Evolutionary conservation across 2,888 invertebrate species (phyloP), one percentile per base, ranked within the genome.

Genomic region (Synergus japonicus): DNA sequence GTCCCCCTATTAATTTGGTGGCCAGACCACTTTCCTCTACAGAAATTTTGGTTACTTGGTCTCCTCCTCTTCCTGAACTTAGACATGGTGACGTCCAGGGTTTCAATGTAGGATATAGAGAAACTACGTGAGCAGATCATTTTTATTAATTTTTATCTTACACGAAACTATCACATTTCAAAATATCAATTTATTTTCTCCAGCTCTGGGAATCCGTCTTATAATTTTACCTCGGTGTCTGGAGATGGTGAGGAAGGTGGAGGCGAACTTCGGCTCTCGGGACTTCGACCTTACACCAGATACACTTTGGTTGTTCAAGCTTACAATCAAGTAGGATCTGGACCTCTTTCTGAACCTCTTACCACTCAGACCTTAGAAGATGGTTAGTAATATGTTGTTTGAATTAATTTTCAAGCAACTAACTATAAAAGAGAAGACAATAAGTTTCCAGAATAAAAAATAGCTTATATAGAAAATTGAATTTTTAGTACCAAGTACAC

Each of bases 71-170:
- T 18, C 92, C 93, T 0, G 96, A 96, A 86, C 90, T 96, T 44
- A 93, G 96, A 69, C 96, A 97, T 89, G 97, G 97, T 0, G 95
- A 96, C 83, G 94, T 96, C 81, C 94, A 95, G 86, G 96, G 96
- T 41, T 97, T 96, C 89, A 96, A 96, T 90, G 94, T 97, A 37
- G 96, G 95, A 9, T 95, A 94, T 88, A 92, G 93, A 76, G 94
- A 94, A 83, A 92, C 93, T 9, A 93, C 91, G 92, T 93, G 83
- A 84, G 82, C 18, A 46, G 3, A 49, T 41, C 8, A 73, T 49
- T 8, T 73, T 73, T 9, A 73, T 44, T 10, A 0, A 10, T 15
- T 73, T n/a, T 49, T 49, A 43, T n/a, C 54, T 73, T 41, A 54
- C 2, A 60, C 15, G 2, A 76, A 18, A 4, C 37, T 18, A 18